These are phyloP conservation scores for Linhomoeus sp. DNA, from an alignment of 2,888 invertebrate genomes.

Conservation along the genomic window DNA sequence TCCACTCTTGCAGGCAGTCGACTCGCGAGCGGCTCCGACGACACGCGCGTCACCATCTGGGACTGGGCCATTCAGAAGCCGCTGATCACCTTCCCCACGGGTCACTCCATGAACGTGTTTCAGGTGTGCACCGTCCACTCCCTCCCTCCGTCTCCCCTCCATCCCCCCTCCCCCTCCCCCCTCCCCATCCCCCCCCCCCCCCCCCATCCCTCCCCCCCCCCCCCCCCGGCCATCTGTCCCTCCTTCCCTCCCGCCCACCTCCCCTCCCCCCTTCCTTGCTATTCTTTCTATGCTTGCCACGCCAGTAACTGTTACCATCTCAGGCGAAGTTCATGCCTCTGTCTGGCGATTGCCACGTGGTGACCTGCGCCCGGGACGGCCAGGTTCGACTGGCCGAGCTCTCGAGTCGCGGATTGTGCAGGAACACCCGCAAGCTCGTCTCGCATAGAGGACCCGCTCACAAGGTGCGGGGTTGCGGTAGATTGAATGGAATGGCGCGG, in stretches of 20 bases:
- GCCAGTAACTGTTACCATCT: too few relatives aligned
- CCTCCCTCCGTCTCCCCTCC: too few relatives aligned
- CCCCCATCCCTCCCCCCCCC: too few relatives aligned
- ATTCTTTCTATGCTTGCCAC: too few relatives aligned
- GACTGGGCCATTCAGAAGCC: conserved; percentile 58
- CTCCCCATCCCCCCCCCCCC: too few relatives aligned
- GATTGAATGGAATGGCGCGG: too few relatives aligned
- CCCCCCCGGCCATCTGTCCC: too few relatives aligned
- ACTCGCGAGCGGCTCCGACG: conserved; percentile 74
- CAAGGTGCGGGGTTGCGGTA: conserved; percentile 36
- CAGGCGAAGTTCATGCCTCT: conserved; percentile 61
- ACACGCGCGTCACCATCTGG: conserved; percentile 65
- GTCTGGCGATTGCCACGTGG: conserved; percentile 56
- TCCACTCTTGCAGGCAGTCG: conserved; percentile 36
- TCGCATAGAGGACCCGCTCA: conserved; percentile 58
- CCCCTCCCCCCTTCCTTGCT: too few relatives aligned
- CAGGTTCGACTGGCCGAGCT: conserved; percentile 47
- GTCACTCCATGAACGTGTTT: conserved; percentile 70
- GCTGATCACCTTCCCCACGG: conserved; percentile 49
- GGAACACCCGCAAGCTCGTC: conserved; percentile 42
- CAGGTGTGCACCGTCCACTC: too few relatives aligned
- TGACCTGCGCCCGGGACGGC: conserved; percentile 70
- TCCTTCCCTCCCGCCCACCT: too few relatives aligned
- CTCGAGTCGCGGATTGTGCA: conserved; percentile 34
- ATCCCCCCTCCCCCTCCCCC: too few relatives aligned